Evolutionary conservation across 1,140 invertebrate genomes (phyloP), one percentile per base, ranked within the genome.

Genomic region (Hyles vespertilio): DNA sequence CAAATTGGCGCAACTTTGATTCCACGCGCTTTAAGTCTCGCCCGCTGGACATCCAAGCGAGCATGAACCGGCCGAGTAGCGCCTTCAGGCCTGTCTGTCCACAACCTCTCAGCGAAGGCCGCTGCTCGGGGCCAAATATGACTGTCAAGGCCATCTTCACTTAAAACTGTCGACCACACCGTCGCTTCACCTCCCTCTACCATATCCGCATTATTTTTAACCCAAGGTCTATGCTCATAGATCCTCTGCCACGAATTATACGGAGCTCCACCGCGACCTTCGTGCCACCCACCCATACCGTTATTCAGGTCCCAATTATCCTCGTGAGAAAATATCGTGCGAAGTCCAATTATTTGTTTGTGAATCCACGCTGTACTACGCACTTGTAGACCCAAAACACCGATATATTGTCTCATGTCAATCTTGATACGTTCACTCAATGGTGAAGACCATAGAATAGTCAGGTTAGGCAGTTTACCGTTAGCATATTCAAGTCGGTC

Each of bases 301-400:
- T 94, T 95, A 65, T 96, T 95, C 46, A 96, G 90, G 78, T 96
- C 95, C 94, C 94, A 95, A 5, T 93, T 93, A 70, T 96, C 94
- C 44, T 94, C 93, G 70, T 96, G 94, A 0, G 94, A 95, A 56
- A 95, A 81, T 40, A 96, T 94, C n/a, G 94, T 90, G 45, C 93
- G 90, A 69, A 94, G 93, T 2, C 94, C 94, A 61, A 92, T 92
- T 32, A 92, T 89, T 11, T 94, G 73, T 0, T 94, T 82, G 55
- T 94, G 92, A 89, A 91, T 65, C 93, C 94, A 32, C 90, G 92
- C 44, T 91, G 93, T 93, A 92, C 94, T n/a, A 91, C 92, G 74
- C 92, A 93, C n/a, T 93, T 91, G 67, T 81, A 90, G 59, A 88
- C 89, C 69, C 58, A 77, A 52, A 55, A 65, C 54, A 32, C 66